Evolutionary conservation across 2,113 vertebrate genomes (phyloP).

Genomic region (Thalassarche chlororhynchos): DNA sequence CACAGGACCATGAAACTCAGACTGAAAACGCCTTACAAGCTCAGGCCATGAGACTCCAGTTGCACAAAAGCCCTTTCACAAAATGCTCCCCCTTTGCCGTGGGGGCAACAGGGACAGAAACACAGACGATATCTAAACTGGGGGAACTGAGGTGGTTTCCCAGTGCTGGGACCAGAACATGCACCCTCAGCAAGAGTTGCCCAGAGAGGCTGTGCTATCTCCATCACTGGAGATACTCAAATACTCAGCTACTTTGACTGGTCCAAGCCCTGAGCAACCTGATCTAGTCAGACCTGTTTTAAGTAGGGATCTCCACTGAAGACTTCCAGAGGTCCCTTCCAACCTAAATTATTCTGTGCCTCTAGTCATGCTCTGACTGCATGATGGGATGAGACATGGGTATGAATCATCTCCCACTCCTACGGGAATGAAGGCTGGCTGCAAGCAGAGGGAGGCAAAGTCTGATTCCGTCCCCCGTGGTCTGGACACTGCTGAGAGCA

Average conservation of each 20-base stretch:
- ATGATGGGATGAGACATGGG: not conserved
- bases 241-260: not conserved
- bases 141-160: not conserved
- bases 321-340: not conserved
- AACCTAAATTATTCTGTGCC: not conserved
- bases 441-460: not conserved
- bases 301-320: not conserved
- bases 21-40: not conserved
- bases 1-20: fast-evolving
- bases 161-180: fast-evolving
- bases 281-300: not conserved
- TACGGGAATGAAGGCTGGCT: not conserved
- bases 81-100: not conserved
- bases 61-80: not conserved
- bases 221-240: not conserved
- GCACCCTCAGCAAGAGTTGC: not conserved
- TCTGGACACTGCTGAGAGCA: not conserved
- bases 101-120: not conserved
- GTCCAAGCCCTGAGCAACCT: not conserved
- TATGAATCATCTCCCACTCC: not conserved
- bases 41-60: not conserved
- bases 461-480: not conserved
- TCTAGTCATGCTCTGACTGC: not conserved
- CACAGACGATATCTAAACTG: not conserved
- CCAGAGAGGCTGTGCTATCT: not conserved